Base-by-base conservation (phyloP, 2,888 invertebrate genomes). In the Rhimphoctona megacephalus region DNA sequence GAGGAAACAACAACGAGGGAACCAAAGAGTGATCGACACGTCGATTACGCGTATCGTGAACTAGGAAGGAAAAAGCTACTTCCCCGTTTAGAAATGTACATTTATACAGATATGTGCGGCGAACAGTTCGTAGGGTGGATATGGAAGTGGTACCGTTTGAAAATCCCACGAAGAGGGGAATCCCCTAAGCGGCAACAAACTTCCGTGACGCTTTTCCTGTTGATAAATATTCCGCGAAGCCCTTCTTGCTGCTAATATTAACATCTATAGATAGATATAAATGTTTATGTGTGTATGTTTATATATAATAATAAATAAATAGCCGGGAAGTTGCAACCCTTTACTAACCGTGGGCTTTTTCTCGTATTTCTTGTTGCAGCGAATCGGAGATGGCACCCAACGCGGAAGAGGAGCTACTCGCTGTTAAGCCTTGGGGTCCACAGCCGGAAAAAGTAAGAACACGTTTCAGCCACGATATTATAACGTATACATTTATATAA, bases 321-420 rank as follows among this genome's bases (percentile, higher is more conserved):
- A 25, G 61, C 61, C 80, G 36, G 14, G 66, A 77, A 36, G 30
- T 72, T 76, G 81, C 83, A 76, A 81, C 66, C 73, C 81, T 80
- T 64, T 77, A 69, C 52, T 73, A 82, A 83, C n/a, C 81, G 67
- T 80, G 64, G 52, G 52, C 66, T 77, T 82, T 74, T 84, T 83
- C 80, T 80, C 73, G 43, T 87, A 87, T 88, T 90, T 72, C 70
- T 79, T 89, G 73, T 93, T 93, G 2, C 92, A 94, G 94, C 88
- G 94, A 94, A 89, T 94, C 94, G 90, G 94, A 94, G 88, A 94
- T 94, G 94, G 93, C 94, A 82, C 94, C 94, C 67, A 94, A 94
- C 86, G 94, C 93, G 85, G 94, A 94, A 91, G 94, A 94, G 88
- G 94, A 94, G 84, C 90, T 94, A 83, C 91, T 94, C 83, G 93